Percentiles rank a stretch among this genome's conserved stretches.
Evolutionary conservation across 2,113 vertebrate species (phyloP).

Genomic region (Echinops telfairi): DNA sequence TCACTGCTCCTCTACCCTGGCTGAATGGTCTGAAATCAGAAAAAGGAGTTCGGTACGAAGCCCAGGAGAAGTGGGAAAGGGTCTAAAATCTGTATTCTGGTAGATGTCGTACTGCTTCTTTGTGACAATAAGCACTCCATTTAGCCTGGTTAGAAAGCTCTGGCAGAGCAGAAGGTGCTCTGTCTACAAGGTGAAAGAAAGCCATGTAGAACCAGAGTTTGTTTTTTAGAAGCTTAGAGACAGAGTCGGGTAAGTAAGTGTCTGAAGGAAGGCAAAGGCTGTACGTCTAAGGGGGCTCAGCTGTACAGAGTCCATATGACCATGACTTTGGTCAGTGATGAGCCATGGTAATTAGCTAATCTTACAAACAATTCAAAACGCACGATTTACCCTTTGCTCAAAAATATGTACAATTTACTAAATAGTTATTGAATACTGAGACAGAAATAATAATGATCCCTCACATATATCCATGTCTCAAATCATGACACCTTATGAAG

Average conservation of each 20-base stretch:
- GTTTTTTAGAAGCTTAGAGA: not conserved
- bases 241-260: not conserved
- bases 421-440: not conserved
- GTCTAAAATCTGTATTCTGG: conserved; percentile 39
- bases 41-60: conserved; percentile 1
- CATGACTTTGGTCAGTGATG: not conserved
- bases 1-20: not conserved
- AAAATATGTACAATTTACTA: conserved; percentile 15
- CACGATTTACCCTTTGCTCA: conserved; percentile 41
- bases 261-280: not conserved
- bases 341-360: not conserved
- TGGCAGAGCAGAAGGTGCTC: conserved; percentile 18
- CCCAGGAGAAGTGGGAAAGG: conserved; percentile 11
- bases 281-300: not conserved
- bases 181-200: conserved; percentile 1
- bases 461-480: not conserved
- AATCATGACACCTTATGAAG: not conserved
- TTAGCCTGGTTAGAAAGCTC: conserved; percentile 46
- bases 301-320: not conserved
- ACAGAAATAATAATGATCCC: not conserved
- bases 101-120: not conserved
- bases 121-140: not conserved
- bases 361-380: not conserved
- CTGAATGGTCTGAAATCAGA: conserved; percentile 45
- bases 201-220: not conserved